Conservation (phyloP, 2,113 vertebrate species). For the Sylvia atricapilla region DNA sequence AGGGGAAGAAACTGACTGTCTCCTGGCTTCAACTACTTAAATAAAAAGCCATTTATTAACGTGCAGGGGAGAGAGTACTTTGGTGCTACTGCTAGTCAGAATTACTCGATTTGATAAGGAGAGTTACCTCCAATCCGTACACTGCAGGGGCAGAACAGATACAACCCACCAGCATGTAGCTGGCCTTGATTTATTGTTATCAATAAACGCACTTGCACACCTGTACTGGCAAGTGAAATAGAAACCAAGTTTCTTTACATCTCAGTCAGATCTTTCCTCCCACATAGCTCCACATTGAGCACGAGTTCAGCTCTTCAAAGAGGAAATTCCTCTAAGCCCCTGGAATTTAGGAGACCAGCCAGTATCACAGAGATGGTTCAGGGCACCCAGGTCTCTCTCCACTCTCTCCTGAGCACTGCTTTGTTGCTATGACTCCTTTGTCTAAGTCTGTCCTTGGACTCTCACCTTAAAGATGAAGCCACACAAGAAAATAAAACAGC, state of each 20-base stretch:
- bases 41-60: background rate
- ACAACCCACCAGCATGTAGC: background rate
- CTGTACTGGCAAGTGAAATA: background rate
- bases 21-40: background rate
- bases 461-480: background rate
- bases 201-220: background rate
- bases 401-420: background rate
- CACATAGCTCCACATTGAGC: background rate
- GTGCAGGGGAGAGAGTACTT: background rate
- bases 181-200: background rate
- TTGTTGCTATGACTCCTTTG: background rate
- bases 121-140: background rate
- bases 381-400: background rate
- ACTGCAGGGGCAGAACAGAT: background rate
- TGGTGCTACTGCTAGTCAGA: background rate
- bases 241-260: background rate
- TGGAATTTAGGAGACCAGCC: background rate
- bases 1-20: background rate
- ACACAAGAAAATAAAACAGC: background rate
- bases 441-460: accelerated
- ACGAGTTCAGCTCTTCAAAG: background rate
- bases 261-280: background rate
- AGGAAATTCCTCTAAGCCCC: background rate
- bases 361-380: background rate
- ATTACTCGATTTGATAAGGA: background rate